Conservation (phyloP, 2,797 vertebrate genomes). For the Myotis findleyi region DNA sequence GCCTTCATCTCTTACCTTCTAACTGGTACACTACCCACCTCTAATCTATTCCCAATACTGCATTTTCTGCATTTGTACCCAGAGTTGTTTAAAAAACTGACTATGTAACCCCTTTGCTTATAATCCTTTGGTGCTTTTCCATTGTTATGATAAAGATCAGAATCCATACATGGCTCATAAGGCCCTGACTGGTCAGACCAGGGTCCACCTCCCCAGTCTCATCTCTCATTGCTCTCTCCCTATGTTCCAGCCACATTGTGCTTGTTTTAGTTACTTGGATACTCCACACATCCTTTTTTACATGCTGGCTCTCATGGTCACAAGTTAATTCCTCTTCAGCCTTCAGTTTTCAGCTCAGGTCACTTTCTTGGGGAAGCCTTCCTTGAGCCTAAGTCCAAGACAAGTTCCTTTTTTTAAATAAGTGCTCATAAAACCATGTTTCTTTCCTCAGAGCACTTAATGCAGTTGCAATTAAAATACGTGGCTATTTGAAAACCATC, state of each 20-base stretch:
- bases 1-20: neutral
- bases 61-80: neutral
- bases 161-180: neutral
- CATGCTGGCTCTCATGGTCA: neutral
- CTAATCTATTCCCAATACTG: neutral
- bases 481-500: neutral
- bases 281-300: neutral
- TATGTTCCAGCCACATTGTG: neutral
- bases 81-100: conserved; percentile 13
- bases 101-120: neutral
- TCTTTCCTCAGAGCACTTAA: neutral
- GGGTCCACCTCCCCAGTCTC: neutral
- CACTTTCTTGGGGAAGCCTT: conserved; percentile 1
- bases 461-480: neutral
- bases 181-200: neutral
- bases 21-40: neutral
- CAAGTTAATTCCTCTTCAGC: conserved; percentile 23
- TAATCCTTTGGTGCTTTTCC: conserved; percentile 1
- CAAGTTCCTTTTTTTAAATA: neutral
- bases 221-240: neutral
- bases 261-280: neutral
- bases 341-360: neutral
- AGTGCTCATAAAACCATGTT: neutral
- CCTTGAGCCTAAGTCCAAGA: neutral
- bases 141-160: neutral